These are phyloP conservation scores for Chalcis sispes DNA, from an alignment of 2,888 invertebrate genomes.

Conservation along the genomic window DNA sequence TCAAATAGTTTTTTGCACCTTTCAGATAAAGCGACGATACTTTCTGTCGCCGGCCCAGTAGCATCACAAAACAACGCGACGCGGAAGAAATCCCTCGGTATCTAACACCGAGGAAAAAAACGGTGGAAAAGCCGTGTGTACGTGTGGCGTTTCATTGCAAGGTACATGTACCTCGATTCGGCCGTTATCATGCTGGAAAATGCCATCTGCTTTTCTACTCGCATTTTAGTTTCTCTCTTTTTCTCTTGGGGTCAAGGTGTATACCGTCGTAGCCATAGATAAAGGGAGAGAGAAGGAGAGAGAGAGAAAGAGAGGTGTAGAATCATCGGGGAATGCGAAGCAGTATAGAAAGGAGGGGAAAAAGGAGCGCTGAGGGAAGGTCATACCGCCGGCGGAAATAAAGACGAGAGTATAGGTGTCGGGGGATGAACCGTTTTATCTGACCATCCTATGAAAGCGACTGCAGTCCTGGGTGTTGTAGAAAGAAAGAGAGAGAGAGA, in stretches of 20 bases:
- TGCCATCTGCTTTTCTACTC: slow-evolving; percentile 40
- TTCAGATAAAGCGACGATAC: no score
- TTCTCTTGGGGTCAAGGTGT: slow-evolving; percentile 16
- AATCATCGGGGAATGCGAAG: slow-evolving; percentile 50
- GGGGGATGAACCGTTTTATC: slow-evolving; percentile 71
- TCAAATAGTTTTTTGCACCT: no score
- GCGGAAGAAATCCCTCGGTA: slow-evolving; percentile 3
- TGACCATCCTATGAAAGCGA: slow-evolving; percentile 72
- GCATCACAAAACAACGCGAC: slow-evolving; percentile 19
- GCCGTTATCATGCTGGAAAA: slow-evolving; percentile 61
- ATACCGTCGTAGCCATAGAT: slow-evolving; percentile 49
- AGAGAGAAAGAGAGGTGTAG: slow-evolving; percentile 50
- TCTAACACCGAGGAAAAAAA: background rate
- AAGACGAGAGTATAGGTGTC: slow-evolving; percentile 73
- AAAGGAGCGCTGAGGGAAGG: slow-evolving; percentile 51
- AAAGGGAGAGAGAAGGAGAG: slow-evolving; percentile 51
- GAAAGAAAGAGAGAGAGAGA: slow-evolving; percentile 41
- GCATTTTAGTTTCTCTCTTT: slow-evolving; percentile 49
- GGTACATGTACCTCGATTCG: slow-evolving; percentile 41
- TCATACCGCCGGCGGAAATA: slow-evolving; percentile 67
- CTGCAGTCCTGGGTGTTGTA: slow-evolving; percentile 70
- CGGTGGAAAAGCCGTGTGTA: slow-evolving; percentile 9
- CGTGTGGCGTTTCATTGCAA: background rate
- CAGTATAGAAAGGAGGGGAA: slow-evolving; percentile 40
- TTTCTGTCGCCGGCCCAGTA: background rate